Conservation (phyloP, 2,797 vertebrate species). For the Oreochromis grahami region DNA sequence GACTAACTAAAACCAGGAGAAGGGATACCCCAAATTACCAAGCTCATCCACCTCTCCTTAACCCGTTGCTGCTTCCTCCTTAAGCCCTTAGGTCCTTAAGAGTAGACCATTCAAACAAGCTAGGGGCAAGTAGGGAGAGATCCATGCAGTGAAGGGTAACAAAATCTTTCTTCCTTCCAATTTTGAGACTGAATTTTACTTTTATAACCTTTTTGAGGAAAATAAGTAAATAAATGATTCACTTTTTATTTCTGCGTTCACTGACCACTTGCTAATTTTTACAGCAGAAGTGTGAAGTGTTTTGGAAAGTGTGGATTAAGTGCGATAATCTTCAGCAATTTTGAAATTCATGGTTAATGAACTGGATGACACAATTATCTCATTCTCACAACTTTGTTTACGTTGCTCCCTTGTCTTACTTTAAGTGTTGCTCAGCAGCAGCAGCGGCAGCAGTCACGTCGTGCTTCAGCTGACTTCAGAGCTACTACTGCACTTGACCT, state of each 20-base stretch:
- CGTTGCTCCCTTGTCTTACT: background rate
- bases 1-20: slow-evolving; percentile 47
- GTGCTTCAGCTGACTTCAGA: background rate
- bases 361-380: background rate
- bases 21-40: slow-evolving; percentile 19
- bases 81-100: slow-evolving; percentile 7
- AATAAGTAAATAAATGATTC: background rate
- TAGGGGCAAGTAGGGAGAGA: background rate
- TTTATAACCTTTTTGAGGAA: background rate
- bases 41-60: slow-evolving; percentile 25
- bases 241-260: background rate
- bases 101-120: background rate
- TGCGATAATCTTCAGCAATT: background rate
- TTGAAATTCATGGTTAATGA: background rate
- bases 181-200: background rate
- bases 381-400: background rate
- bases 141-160: background rate
- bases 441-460: background rate
- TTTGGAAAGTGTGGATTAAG: background rate
- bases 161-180: background rate
- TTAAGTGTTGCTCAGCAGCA: background rate
- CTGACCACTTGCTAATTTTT: background rate
- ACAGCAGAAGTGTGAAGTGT: background rate
- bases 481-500: background rate
- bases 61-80: background rate